Percentiles rank a stretch among this genome's conserved stretches.
phyloP scores from a whole-genome alignment of 2,888 invertebrate genomes.

The Caenorhabditis panamensis region DNA sequence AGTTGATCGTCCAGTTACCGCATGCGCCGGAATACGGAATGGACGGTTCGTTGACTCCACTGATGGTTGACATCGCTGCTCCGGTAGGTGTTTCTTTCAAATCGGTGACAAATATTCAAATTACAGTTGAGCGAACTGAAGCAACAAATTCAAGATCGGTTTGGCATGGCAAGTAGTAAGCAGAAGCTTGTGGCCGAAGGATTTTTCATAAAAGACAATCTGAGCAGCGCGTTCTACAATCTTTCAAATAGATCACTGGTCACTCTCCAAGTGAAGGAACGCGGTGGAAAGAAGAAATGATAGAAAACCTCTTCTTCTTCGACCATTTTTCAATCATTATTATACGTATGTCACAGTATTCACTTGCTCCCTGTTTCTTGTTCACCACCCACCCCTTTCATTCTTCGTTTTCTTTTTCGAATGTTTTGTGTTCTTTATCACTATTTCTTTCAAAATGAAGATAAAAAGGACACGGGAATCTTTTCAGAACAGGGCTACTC shows the following conservation, averaged over 20 bases:
- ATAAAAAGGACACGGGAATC: too few relatives aligned
- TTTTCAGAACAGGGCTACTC: too few relatives aligned
- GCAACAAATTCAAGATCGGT: conserved; percentile 89
- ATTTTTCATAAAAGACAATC: conserved; percentile 97
- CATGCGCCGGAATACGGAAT: conserved; percentile 97
- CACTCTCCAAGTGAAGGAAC: conserved; percentile 95
- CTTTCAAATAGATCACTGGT: conserved; percentile 90
- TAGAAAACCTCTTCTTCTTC: too few relatives aligned
- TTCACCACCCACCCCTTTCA: too few relatives aligned
- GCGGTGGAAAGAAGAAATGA: conserved; percentile 56
- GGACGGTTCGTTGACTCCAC: conserved; percentile 90
- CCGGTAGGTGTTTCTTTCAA: conserved; percentile 82
- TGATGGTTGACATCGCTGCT: conserved; percentile 88
- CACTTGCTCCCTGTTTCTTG: too few relatives aligned
- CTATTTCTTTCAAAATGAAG: too few relatives aligned
- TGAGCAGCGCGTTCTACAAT: conserved; percentile 96
- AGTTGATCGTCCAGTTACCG: conserved; percentile 90
- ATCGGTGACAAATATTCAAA: background rate
- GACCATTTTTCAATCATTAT: too few relatives aligned
- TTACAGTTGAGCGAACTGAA: conserved; percentile 89
- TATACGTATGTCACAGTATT: too few relatives aligned
- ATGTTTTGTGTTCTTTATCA: too few relatives aligned
- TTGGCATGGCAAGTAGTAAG: conserved; percentile 95
- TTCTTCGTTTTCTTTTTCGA: too few relatives aligned
- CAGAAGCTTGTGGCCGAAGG: conserved; percentile 96